Evolutionary conservation across 2,888 invertebrate species (phyloP).

Genomic region (Drosophila diplacantha): DNA sequence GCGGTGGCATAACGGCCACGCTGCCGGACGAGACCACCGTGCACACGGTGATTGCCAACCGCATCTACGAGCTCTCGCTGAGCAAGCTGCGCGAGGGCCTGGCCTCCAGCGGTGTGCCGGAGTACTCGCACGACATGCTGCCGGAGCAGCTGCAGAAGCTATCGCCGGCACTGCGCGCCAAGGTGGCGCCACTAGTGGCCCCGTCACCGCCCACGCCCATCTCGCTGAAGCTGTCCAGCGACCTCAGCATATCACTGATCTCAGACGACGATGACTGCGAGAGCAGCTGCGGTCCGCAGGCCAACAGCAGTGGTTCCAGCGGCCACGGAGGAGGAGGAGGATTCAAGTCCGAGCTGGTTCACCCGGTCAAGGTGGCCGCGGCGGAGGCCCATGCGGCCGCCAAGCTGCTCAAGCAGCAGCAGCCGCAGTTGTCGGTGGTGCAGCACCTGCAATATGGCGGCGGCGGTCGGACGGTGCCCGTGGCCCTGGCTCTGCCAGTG

Average conservation of each 20-base stretch:
- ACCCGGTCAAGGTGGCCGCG: constrained; percentile 40
- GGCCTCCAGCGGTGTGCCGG: constrained; percentile 73
- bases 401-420: constrained; percentile 67
- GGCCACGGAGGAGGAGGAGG: constrained; percentile 3
- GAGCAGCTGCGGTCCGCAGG: constrained; percentile 26
- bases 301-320: constrained; percentile 8
- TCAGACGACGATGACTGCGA: constrained; percentile 75
- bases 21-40: constrained; percentile 75
- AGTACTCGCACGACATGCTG: constrained; percentile 61
- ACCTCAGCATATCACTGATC: constrained; percentile 76
- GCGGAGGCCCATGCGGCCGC: constrained; percentile 52
- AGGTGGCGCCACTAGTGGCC: constrained; percentile 61
- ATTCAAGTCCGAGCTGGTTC: constrained; percentile 24
- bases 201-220: constrained; percentile 69
- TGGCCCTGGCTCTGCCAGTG: constrained; percentile 55
- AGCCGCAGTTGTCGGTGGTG: constrained; percentile 67
- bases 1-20: constrained; percentile 49
- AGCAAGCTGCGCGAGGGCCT: constrained; percentile 76
- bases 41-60: constrained; percentile 76
- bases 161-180: constrained; percentile 61
- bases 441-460: constrained; percentile 64
- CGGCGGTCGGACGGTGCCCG: constrained; percentile 41
- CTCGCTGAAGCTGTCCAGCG: constrained; percentile 72
- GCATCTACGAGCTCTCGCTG: constrained; percentile 74
- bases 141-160: constrained; percentile 63